Percentiles rank a stretch among this genome's conserved stretches.
phyloP scores from a whole-genome alignment of 2,888 invertebrate species.

The Branchipolynoe longqiensis region DNA sequence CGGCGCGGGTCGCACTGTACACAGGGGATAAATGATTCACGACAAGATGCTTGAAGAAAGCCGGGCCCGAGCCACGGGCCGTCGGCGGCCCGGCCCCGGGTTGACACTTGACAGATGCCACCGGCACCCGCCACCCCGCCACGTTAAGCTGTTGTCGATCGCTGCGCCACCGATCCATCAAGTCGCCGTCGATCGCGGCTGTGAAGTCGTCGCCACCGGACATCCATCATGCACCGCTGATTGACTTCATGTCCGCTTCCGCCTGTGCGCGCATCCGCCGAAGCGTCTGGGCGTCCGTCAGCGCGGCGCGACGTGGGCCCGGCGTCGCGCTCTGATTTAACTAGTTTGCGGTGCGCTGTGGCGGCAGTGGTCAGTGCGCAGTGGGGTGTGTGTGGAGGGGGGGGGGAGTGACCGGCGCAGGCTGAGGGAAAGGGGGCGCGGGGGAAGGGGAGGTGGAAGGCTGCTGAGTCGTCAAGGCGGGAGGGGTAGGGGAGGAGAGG shows the following conservation, averaged over 20 bases:
- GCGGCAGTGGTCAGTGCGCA: too few relatives aligned
- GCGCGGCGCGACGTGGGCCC: conserved; percentile 25
- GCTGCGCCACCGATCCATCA: conserved; percentile 35
- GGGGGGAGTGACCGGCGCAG: too few relatives aligned
- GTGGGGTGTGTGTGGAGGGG: too few relatives aligned
- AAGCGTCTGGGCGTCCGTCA: neutral
- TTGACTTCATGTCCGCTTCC: conserved; percentile 57
- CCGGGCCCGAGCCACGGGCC: neutral
- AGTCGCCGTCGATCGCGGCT: conserved; percentile 14
- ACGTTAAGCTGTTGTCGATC: conserved; percentile 51
- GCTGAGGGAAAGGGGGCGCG: neutral
- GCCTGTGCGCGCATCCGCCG: conserved; percentile 54
- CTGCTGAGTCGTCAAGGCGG: neutral
- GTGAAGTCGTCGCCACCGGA: conserved; percentile 24
- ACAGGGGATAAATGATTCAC: conserved; percentile 44
- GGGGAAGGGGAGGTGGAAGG: neutral
- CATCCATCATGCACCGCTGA: conserved; percentile 57
- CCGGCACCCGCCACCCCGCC: neutral
- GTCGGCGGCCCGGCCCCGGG: neutral
- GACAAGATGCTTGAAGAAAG: conserved; percentile 50
- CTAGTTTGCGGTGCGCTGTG: conserved; percentile 48
- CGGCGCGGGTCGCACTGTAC: conserved; percentile 24
- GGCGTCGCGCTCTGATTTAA: conserved; percentile 28
- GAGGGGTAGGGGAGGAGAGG: too few relatives aligned
- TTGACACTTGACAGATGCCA: conserved; percentile 52